phyloP scores from a whole-genome alignment of 2,888 invertebrate species.

The Pyrgus malvae region DNA sequence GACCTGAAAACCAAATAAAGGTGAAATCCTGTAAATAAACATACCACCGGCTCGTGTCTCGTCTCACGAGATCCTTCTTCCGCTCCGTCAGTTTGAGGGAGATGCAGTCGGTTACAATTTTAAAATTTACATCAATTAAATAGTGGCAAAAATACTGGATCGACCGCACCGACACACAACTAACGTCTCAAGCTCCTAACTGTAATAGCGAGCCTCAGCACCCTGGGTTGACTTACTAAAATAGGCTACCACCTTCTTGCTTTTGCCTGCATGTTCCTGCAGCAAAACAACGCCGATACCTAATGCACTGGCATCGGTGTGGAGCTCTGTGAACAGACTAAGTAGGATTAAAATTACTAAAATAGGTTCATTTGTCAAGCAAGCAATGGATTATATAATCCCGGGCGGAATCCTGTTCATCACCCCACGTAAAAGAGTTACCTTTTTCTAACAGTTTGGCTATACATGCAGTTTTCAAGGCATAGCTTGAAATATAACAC shows the following conservation, averaged over 20 bases:
- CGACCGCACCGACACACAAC: conserved; percentile 32
- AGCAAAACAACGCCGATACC: neutral
- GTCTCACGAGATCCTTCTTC: conserved; percentile 38
- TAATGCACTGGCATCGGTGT: neutral
- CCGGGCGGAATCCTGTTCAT: neutral
- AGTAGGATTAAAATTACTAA: too few species aligned
- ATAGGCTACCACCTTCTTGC: neutral
- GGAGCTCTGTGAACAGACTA: too few species aligned
- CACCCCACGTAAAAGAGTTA: neutral
- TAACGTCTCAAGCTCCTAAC: neutral
- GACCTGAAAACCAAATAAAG: too few species aligned
- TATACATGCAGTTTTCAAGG: neutral
- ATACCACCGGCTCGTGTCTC: conserved; percentile 42
- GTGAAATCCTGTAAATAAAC: conserved; percentile 37
- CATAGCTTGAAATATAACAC: neutral
- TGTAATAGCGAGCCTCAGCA: neutral
- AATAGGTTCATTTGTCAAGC: neutral
- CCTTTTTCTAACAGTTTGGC: neutral
- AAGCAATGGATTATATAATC: neutral
- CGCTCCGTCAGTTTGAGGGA: conserved; percentile 38
- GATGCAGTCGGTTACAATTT: conserved; percentile 38
- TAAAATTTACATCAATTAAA: conserved; percentile 31
- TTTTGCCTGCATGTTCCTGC: neutral
- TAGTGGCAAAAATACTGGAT: conserved; percentile 40
- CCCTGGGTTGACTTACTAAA: neutral